Conservation (phyloP, 1,140 invertebrate genomes). For the Drosophila ananassae region DNA sequence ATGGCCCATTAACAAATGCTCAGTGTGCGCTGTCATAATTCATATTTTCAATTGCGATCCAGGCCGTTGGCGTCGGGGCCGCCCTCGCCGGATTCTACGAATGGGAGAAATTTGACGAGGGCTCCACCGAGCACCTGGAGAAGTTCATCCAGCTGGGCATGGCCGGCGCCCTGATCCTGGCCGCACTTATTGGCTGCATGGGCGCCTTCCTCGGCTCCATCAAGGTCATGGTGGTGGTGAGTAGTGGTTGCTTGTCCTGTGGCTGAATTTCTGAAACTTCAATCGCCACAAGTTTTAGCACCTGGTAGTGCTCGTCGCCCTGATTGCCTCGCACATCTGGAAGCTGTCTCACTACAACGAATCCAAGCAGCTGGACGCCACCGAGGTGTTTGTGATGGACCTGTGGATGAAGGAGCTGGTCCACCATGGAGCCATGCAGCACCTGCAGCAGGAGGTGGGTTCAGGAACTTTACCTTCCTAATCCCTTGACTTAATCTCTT, state of each 20-base stretch:
- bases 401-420: slow-evolving; percentile 69
- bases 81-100: slow-evolving; percentile 70
- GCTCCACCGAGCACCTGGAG: slow-evolving; percentile 59
- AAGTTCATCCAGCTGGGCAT: slow-evolving; percentile 63
- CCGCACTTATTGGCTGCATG: slow-evolving; percentile 64
- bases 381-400: slow-evolving; percentile 61
- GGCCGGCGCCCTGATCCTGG: slow-evolving; percentile 54
- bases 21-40: slow-evolving; percentile 35
- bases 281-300: slow-evolving; percentile 41
- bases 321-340: slow-evolving; percentile 69
- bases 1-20: slow-evolving; percentile 48
- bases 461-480: no score
- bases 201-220: slow-evolving; percentile 75
- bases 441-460: slow-evolving; percentile 59
- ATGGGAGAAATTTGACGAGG: slow-evolving; percentile 56
- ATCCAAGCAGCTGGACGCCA: slow-evolving; percentile 46
- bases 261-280: neutral
- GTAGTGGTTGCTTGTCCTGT: neutral
- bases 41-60: slow-evolving; percentile 20
- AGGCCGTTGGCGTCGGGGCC: slow-evolving; percentile 56
- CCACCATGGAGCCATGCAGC: slow-evolving; percentile 65
- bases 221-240: slow-evolving; percentile 69
- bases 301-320: slow-evolving; percentile 42
- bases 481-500: no score
- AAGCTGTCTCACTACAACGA: slow-evolving; percentile 70